Conservation (phyloP, 2,888 invertebrate species). For the Conistra vaccinii region DNA sequence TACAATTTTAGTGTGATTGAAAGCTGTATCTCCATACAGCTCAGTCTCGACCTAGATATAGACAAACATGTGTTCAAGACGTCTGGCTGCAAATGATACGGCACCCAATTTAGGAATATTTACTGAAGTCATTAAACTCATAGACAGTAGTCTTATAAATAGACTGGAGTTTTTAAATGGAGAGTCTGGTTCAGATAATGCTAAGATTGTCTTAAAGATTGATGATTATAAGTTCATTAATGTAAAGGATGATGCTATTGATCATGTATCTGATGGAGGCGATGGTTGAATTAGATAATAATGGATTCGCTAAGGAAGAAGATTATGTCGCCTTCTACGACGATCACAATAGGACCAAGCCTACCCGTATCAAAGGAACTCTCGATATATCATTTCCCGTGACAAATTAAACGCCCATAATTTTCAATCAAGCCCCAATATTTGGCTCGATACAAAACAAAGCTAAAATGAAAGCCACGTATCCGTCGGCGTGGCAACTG, state of each 20-base stretch:
- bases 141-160: slow-evolving; percentile 31
- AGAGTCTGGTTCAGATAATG: neutral
- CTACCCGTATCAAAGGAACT: neutral
- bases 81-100: slow-evolving; percentile 51
- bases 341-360: neutral
- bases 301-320: slow-evolving; percentile 1
- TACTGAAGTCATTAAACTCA: slow-evolving; percentile 46
- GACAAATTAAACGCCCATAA: slow-evolving; percentile 54
- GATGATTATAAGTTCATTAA: neutral
- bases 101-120: slow-evolving; percentile 39
- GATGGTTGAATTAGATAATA: neutral
- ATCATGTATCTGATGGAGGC: neutral
- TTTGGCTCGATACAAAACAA: slow-evolving; percentile 57
- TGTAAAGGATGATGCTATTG: neutral
- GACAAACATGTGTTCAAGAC: slow-evolving; percentile 42
- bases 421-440: slow-evolving; percentile 58
- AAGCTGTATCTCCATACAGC: slow-evolving; percentile 54
- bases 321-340: slow-evolving; percentile 1
- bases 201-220: neutral
- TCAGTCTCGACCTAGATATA: slow-evolving; percentile 47
- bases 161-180: slow-evolving; percentile 20
- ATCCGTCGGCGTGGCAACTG: slow-evolving; percentile 54
- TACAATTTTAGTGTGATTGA: slow-evolving; percentile 41
- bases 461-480: slow-evolving; percentile 58
- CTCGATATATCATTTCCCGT: slow-evolving; percentile 15